Evolutionary conservation across 2,797 vertebrate species (phyloP).

Genomic region (Sphenodon punctatus): DNA sequence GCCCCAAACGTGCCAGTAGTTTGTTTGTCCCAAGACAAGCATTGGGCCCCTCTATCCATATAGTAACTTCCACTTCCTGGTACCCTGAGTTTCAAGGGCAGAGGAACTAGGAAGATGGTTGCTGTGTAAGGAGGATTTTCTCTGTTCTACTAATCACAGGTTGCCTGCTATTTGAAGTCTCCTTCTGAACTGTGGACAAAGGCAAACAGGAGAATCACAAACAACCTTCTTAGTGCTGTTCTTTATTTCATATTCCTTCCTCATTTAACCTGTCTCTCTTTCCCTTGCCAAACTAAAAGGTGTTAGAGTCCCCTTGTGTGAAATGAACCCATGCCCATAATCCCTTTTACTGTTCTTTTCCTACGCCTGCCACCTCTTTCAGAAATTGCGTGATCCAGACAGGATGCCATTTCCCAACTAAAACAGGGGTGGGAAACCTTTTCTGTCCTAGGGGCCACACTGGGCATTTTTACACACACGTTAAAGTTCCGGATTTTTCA

Average conservation of each 20-base stretch:
- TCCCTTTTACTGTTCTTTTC: not conserved
- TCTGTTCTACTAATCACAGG: not conserved
- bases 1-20: too few species aligned
- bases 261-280: not conserved
- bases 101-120: not conserved
- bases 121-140: not conserved
- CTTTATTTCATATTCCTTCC: rapidly evolving
- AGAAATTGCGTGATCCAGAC: not conserved
- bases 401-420: not conserved
- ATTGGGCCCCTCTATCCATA: too few species aligned
- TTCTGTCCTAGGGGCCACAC: too few species aligned
- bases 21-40: too few species aligned
- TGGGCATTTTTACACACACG: too few species aligned
- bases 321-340: not conserved
- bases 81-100: not conserved
- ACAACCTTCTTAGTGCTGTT: rapidly evolving
- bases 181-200: not conserved
- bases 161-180: not conserved
- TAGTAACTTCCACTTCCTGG: not conserved
- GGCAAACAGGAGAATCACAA: not conserved
- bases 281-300: rapidly evolving
- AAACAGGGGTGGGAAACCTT: too few species aligned
- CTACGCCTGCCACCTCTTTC: not conserved
- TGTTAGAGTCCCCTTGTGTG: not conserved
- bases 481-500: too few species aligned